Conservation (phyloP, 2,113 vertebrate genomes). For the Brachionichthys hirsutus region DNA sequence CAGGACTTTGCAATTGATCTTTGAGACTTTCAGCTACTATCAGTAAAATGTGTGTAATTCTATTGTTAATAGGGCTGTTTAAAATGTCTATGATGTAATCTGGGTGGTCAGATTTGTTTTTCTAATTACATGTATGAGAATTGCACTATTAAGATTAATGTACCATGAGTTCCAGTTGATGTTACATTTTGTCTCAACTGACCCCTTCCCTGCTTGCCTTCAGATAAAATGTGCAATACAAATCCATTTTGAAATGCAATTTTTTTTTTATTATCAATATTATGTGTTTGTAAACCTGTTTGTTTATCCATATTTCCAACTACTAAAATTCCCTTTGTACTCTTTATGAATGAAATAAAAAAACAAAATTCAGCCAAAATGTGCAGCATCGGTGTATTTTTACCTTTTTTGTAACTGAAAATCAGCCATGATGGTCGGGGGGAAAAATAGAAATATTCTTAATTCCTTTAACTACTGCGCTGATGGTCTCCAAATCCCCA, state of each 20-base stretch:
- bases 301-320: slow-evolving; percentile 12
- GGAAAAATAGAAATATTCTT: slow-evolving; percentile 46
- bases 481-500: slow-evolving; percentile 73
- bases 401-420: slow-evolving; percentile 29
- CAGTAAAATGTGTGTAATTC: slow-evolving; percentile 23
- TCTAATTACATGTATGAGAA: slow-evolving; percentile 16
- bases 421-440: slow-evolving; percentile 13
- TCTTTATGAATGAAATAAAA: slow-evolving; percentile 23
- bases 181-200: slow-evolving; percentile 12
- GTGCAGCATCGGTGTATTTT: slow-evolving; percentile 15
- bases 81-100: slow-evolving; percentile 16
- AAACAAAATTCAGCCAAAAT: neutral
- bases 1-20: slow-evolving; percentile 39
- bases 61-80: slow-evolving; percentile 28
- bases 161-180: slow-evolving; percentile 13
- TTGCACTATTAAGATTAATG: slow-evolving; percentile 32
- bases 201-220: slow-evolving; percentile 15
- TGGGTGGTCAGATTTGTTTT: slow-evolving; percentile 10
- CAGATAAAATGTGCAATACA: slow-evolving; percentile 13
- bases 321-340: neutral
- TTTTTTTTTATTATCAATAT: slow-evolving; percentile 23
- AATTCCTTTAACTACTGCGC: slow-evolving; percentile 50
- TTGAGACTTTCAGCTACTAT: slow-evolving; percentile 14
- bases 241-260: slow-evolving; percentile 28
- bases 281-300: slow-evolving; percentile 29